A percentile compares a stretch with the other conserved stretches of the same genome.
Conservation (phyloP, 2,888 invertebrate genomes). For the Uloborus plumipes region DNA sequence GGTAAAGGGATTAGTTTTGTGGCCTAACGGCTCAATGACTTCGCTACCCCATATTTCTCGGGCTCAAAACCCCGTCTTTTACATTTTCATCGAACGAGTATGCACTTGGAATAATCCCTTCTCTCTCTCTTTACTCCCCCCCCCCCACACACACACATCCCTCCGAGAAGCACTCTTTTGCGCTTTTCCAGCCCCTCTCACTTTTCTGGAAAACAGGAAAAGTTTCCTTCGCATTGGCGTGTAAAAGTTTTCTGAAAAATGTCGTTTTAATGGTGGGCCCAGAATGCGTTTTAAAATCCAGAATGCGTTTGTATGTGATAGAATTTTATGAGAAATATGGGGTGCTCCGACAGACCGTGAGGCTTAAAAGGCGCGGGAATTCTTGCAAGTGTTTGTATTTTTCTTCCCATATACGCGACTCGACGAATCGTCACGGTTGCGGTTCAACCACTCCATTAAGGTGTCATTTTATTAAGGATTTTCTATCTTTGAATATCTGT, state of each 20-base stretch:
- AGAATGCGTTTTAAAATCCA: constrained; percentile 24
- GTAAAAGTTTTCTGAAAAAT: constrained; percentile 61
- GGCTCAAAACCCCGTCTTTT: constrained; percentile 16
- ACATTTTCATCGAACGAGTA: constrained; percentile 31
- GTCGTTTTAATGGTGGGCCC: constrained; percentile 53
- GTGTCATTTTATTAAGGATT: no score
- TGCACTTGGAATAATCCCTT: constrained; percentile 14
- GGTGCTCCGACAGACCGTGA: no score
- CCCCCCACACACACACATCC: no score
- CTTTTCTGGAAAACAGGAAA: constrained; percentile 40
- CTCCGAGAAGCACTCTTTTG: constrained; percentile 1
- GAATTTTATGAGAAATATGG: constrained; percentile 39
- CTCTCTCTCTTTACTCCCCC: background rate
- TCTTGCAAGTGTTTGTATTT: no score
- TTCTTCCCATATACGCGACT: no score
- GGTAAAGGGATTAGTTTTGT: constrained; percentile 56
- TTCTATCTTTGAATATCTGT: no score
- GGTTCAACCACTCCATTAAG: no score
- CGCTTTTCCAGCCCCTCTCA: background rate
- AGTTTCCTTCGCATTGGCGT: constrained; percentile 35
- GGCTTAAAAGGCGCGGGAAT: no score
- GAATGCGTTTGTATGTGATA: constrained; percentile 29
- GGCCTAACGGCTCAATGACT: constrained; percentile 49
- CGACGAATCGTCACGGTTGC: no score
- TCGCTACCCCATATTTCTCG: constrained; percentile 29